These are phyloP conservation scores for Rana temporaria DNA, from an alignment of 2,113 vertebrate species.

Conservation along the genomic window DNA sequence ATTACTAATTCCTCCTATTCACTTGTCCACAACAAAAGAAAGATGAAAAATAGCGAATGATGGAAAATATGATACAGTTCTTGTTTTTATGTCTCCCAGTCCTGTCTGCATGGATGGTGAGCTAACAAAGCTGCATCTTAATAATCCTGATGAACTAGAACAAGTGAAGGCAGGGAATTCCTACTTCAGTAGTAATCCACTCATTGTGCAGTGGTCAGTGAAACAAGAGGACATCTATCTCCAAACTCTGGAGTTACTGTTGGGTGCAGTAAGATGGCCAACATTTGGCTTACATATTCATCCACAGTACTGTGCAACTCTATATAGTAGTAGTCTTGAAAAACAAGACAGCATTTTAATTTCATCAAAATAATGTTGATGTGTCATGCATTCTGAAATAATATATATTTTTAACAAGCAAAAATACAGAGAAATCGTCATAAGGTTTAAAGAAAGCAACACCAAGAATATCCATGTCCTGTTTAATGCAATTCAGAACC, in stretches of 20 bases:
- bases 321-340: constrained; percentile 2
- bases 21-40: constrained; percentile 36
- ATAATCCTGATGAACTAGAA: constrained; percentile 69
- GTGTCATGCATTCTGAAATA: constrained; percentile 24
- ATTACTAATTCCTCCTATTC: constrained; percentile 15
- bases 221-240: constrained; percentile 16
- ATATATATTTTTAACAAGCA: neutral
- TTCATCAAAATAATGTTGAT: constrained; percentile 6
- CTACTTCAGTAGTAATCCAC: constrained; percentile 22
- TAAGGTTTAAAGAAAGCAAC: neutral
- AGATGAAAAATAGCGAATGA: constrained; percentile 18
- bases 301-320: constrained; percentile 47
- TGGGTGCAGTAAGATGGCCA: constrained; percentile 36
- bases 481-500: no score
- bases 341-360: constrained; percentile 15
- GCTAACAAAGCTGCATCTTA: constrained; percentile 65
- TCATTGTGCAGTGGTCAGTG: constrained; percentile 15
- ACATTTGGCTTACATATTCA: constrained; percentile 49
- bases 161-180: constrained; percentile 63
- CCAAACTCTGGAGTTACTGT: constrained; percentile 29
- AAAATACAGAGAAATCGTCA: neutral
- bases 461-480: neutral
- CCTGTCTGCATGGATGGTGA: constrained; percentile 3
- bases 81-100: constrained; percentile 10
- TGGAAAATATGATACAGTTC: constrained; percentile 35